Percentiles rank a stretch among this genome's conserved stretches.
Evolutionary conservation across 2,888 invertebrate species (phyloP).

Genomic region (Trachelus tabidus): DNA sequence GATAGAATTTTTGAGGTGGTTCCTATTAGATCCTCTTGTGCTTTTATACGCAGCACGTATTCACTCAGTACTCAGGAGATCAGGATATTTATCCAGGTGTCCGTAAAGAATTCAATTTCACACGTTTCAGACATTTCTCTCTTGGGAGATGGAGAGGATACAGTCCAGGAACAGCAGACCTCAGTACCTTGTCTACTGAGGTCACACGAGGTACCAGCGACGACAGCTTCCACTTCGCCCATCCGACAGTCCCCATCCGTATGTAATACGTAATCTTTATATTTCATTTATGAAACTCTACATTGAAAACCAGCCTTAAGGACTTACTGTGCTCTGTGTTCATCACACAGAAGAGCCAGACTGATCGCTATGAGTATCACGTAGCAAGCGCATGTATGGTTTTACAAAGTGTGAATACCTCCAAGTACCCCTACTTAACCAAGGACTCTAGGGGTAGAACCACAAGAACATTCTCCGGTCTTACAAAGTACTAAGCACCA

Average conservation of each 20-base stretch:
- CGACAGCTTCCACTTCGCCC: conserved; percentile 56
- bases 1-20: neutral
- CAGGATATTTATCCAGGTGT: neutral
- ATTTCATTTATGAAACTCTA: neutral
- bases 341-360: neutral
- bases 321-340: neutral
- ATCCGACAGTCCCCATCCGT: conserved; percentile 61
- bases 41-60: neutral
- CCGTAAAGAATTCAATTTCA: neutral
- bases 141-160: conserved; percentile 56
- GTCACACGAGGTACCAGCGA: conserved; percentile 49
- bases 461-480: neutral
- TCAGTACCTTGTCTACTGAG: conserved; percentile 52
- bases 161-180: conserved; percentile 56
- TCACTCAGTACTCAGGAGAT: neutral
- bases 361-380: neutral
- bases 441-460: neutral
- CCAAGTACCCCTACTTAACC: neutral
- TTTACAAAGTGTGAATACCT: neutral
- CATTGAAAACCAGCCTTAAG: neutral
- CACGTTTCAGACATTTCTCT: conserved; percentile 56
- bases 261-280: conserved; percentile 19
- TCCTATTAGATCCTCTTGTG: neutral
- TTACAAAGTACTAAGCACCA: neutral
- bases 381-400: neutral